Evolutionary conservation across 1,140 invertebrate species (phyloP), one percentile per base, ranked within the genome.

Genomic region (Aphidius ervi): DNA sequence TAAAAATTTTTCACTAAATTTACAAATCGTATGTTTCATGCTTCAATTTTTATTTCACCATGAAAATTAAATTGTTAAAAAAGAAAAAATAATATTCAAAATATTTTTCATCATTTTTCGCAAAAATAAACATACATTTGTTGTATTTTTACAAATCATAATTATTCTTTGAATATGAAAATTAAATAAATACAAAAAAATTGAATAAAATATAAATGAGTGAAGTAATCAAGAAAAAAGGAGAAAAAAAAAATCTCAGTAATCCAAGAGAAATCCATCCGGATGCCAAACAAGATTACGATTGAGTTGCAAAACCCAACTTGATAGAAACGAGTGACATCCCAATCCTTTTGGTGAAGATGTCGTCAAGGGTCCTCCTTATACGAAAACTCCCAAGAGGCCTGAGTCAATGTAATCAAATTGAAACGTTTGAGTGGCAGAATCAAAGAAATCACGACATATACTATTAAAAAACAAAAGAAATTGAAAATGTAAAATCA

Each of bases 331-430:
- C 5, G 39, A 48, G 20, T 50, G 46, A 58, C 39, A 50, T 59
- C 43, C 10, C 16, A 20, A 40, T 60, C 50, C 43, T 60, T 55
- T 46, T 10, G 40, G 6, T 9, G 5, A 47, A 9, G 31, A 37
- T 23, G n/a, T 9, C 4, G 40, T 37, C 4, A 42, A 52, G 47
- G 42, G 46, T 46, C 43, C 9, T 55, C 7, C 3, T 20, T 52
- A 31, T 31, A 5, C 40, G 39, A 58, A 52, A 54, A 43, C 48
- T 43, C 49, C 46, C n/a, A 37, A 52, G 49, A 39, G 50, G 23
- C 52, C 20, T n/a, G 6, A 43, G 46, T 45, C 45, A 58, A 56
- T 58, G 53, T 55, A 59, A 63, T 63, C 46, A 37, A 59, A 63
- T 63, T 47, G n/a, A 42, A 56, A 56, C 39, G 46, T 56, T 61